These are phyloP conservation scores for Salminus brasiliensis DNA, from an alignment of 2,113 vertebrate species.

Conservation along the genomic window DNA sequence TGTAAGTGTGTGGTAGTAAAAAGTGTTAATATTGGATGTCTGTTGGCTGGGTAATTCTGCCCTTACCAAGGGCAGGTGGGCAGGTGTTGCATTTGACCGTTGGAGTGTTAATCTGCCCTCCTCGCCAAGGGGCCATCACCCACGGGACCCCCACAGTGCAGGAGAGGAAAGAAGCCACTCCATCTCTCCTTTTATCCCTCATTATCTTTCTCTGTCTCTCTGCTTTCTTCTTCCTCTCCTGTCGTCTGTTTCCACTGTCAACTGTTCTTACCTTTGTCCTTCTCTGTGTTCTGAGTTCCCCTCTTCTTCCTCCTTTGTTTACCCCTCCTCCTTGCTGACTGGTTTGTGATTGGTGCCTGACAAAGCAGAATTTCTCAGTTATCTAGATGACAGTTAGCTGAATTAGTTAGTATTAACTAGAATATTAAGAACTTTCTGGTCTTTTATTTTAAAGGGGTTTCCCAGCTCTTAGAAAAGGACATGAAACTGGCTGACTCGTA, in stretches of 20 bases:
- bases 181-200: slow-evolving; percentile 36
- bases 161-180: slow-evolving; percentile 21
- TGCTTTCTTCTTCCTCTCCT: background rate
- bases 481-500: too few species aligned
- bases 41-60: slow-evolving; percentile 31
- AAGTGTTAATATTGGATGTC: slow-evolving; percentile 53
- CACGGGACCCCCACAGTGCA: slow-evolving; percentile 14
- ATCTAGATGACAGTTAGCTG: background rate
- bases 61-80: slow-evolving; percentile 27
- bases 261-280: background rate
- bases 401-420: too few species aligned
- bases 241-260: background rate
- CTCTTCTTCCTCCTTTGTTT: background rate
- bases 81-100: slow-evolving; percentile 37
- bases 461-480: too few species aligned
- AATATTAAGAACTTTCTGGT: too few species aligned
- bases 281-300: background rate
- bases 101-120: slow-evolving; percentile 40
- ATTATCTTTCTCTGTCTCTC: slow-evolving; percentile 5
- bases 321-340: background rate
- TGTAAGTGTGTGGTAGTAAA: slow-evolving; percentile 8
- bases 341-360: background rate
- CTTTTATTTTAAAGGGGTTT: background rate
- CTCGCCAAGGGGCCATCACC: slow-evolving; percentile 7
- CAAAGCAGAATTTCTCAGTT: background rate